Evolutionary conservation across 37 sponge, comb jelly and placozoan species (phyloP).

Genomic region (Corticium candelabrum): DNA sequence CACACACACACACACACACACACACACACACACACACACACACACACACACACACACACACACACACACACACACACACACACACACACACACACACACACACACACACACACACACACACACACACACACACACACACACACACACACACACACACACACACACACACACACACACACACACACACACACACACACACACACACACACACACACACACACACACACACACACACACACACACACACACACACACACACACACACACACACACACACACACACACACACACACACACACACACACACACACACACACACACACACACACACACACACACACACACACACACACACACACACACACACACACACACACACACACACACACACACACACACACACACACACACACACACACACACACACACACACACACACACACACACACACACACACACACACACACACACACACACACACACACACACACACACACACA

Average conservation of each 20-base stretch:
- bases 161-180: neutral
- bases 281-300: constrained; percentile 20
- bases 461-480: constrained; percentile 20
- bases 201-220: constrained; percentile 20
- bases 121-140: constrained; percentile 5
- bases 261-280: constrained; percentile 20
- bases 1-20: constrained; percentile 20
- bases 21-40: constrained; percentile 20
- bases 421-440: constrained; percentile 20
- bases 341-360: constrained; percentile 20
- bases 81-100: constrained; percentile 20
- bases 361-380: constrained; percentile 20
- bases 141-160: constrained; percentile 1
- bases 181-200: constrained; percentile 1
- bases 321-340: constrained; percentile 20
- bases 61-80: constrained; percentile 20
- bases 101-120: constrained; percentile 19
- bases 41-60: constrained; percentile 20
- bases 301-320: constrained; percentile 20
- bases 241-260: constrained; percentile 20
- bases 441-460: constrained; percentile 20
- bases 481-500: constrained; percentile 20
- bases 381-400: constrained; percentile 20
- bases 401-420: constrained; percentile 20
- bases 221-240: constrained; percentile 20